Evolutionary conservation across 1,140 invertebrate species (phyloP).

Genomic region (Gryllus bimaculatus): DNA sequence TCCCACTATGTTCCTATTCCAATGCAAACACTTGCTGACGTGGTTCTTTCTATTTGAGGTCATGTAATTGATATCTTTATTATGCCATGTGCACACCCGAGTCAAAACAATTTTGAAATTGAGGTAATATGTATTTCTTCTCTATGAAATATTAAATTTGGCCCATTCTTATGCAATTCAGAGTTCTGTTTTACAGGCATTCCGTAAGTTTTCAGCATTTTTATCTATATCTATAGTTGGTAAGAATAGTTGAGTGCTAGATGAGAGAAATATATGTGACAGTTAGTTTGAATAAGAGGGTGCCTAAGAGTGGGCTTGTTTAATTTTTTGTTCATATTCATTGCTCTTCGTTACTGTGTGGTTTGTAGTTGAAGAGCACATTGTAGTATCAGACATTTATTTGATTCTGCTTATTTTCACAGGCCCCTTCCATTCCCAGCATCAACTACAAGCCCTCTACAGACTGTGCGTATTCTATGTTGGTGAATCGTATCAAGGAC

Average conservation of each 20-base stretch:
- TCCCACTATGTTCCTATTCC: too few relatives aligned
- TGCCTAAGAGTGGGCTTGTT: not conserved
- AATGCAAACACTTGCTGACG: not conserved
- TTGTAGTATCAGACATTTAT: not conserved
- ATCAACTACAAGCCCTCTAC: slow-evolving; percentile 69
- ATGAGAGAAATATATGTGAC: not conserved
- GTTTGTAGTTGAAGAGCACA: not conserved
- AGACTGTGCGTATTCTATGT: slow-evolving; percentile 74
- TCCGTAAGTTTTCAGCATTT: not conserved
- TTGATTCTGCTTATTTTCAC: slow-evolving; percentile 25
- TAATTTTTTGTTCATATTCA: not conserved
- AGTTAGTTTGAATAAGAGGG: not conserved
- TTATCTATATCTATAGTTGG: not conserved
- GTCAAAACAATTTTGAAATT: too few relatives aligned
- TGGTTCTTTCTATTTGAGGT: not conserved
- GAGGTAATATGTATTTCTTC: too few relatives aligned
- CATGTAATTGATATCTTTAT: not conserved
- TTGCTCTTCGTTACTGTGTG: not conserved
- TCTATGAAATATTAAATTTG: not conserved
- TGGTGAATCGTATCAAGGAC: slow-evolving; percentile 74
- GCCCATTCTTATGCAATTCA: not conserved
- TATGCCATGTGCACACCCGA: not conserved
- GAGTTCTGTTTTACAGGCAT: not conserved
- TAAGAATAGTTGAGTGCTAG: not conserved
- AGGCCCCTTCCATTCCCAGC: slow-evolving; percentile 55